Percentiles rank a stretch among this genome's conserved stretches.
phyloP scores from a whole-genome alignment of 2,113 vertebrate genomes.

The Oreochromis aureus region DNA sequence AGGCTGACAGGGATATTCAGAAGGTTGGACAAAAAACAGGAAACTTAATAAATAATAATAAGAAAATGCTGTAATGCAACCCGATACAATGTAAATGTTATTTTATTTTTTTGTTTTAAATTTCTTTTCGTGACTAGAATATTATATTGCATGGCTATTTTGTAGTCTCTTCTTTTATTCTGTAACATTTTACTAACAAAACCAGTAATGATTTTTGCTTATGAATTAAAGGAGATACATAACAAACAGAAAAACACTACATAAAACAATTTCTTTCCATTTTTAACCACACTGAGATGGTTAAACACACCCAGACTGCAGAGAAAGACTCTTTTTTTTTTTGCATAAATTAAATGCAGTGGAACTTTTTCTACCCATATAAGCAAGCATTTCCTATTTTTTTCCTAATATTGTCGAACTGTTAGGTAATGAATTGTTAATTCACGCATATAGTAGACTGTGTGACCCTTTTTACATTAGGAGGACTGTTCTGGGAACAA shows the following conservation, averaged over 20 bases:
- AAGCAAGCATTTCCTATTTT: not conserved
- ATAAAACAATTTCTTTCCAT: not conserved
- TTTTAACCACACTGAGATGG: not conserved
- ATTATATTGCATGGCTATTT: not conserved
- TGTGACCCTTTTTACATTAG: not conserved
- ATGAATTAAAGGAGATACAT: not conserved
- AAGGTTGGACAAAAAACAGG: not conserved
- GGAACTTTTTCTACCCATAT: not conserved
- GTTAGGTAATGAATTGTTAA: not conserved
- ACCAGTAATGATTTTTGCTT: not conserved
- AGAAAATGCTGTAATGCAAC: not conserved
- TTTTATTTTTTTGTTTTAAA: not conserved
- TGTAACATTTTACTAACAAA: not conserved
- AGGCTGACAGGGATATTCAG: not conserved
- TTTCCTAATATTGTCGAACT: not conserved
- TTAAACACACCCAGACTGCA: not conserved
- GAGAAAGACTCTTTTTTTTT: not conserved
- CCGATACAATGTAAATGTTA: not conserved
- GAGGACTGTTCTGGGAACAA: not conserved
- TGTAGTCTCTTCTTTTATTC: not conserved
- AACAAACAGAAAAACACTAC: not conserved
- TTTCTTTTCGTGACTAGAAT: not conserved
- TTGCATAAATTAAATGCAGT: constrained; percentile 10
- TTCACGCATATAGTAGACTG: not conserved
- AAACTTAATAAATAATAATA: not conserved